phyloP scores from a whole-genome alignment of 2,113 vertebrate species.

The Anarrhichthys ocellatus region DNA sequence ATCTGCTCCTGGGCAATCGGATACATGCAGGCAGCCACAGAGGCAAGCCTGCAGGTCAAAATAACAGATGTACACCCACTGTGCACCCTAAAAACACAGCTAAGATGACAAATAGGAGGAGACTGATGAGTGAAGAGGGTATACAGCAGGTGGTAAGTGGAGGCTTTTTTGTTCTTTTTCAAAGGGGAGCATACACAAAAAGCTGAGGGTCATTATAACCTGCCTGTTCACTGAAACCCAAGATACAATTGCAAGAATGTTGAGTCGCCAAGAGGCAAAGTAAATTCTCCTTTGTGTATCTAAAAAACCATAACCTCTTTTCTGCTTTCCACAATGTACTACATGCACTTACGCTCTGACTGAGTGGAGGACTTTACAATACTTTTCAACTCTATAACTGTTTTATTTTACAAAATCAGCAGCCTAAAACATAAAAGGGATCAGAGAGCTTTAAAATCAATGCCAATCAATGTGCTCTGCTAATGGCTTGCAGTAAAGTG shows the following conservation, averaged over 20 bases:
- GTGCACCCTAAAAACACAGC: conserved; percentile 44
- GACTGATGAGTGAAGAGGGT: conserved; percentile 48
- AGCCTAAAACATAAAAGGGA: conserved; percentile 33
- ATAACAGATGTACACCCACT: conserved; percentile 69
- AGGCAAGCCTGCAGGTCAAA: conserved; percentile 44
- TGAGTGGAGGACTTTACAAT: not conserved
- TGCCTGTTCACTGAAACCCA: conserved; percentile 67
- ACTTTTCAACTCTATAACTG: not conserved
- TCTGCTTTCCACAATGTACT: not conserved
- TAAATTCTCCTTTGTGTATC: conserved; percentile 35
- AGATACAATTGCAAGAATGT: conserved; percentile 67
- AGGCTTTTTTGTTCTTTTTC: conserved; percentile 61
- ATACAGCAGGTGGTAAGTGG: conserved; percentile 63
- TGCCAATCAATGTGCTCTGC: conserved; percentile 59
- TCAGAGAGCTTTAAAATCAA: conserved; percentile 67
- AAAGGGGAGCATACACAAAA: conserved; percentile 49
- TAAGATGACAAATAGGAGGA: conserved; percentile 47
- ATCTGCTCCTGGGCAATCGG: conserved; percentile 74
- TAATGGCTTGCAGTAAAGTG: conserved; percentile 62
- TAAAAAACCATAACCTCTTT: conserved; percentile 4
- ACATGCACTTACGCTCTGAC: not conserved
- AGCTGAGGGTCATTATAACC: conserved; percentile 48
- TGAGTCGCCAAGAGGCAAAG: conserved; percentile 47
- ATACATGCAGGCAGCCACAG: conserved; percentile 50
- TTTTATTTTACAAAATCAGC: conserved; percentile 10